Conservation (phyloP, 2,797 vertebrate genomes). For the Margarornis squamiger region DNA sequence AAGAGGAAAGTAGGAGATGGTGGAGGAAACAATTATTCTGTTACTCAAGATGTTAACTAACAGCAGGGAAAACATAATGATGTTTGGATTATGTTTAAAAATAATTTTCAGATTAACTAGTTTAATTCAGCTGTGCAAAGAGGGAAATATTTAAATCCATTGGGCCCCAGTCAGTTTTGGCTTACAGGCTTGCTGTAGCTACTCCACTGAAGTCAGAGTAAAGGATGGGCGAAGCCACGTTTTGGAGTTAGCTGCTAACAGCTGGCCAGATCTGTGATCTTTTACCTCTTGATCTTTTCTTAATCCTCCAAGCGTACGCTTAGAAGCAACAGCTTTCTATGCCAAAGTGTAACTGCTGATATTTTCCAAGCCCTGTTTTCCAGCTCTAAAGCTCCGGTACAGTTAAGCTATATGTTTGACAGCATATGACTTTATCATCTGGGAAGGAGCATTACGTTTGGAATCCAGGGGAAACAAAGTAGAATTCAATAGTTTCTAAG, state of each 20-base stretch:
- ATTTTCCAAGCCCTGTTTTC: slow-evolving; percentile 16
- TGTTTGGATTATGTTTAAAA: neutral
- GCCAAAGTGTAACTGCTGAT: slow-evolving; percentile 24
- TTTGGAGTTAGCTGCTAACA: slow-evolving; percentile 4
- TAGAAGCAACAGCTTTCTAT: slow-evolving; percentile 19
- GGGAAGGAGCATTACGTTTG: neutral
- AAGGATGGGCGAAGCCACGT: neutral
- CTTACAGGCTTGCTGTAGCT: neutral
- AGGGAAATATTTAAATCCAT: neutral
- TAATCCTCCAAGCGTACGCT: slow-evolving; percentile 8
- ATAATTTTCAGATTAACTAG: neutral
- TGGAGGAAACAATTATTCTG: neutral
- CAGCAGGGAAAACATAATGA: neutral
- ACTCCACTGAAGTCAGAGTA: neutral
- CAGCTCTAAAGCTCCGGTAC: slow-evolving; percentile 3
- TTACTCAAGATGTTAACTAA: neutral
- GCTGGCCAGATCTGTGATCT: slow-evolving; percentile 45
- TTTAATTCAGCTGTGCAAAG: neutral
- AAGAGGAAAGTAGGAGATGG: neutral
- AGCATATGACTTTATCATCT: slow-evolving; percentile 8
- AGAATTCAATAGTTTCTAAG: neutral
- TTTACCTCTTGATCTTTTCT: slow-evolving; percentile 53
- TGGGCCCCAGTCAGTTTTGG: neutral
- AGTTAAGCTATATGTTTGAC: slow-evolving; percentile 33
- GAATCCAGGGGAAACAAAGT: neutral